Evolutionary conservation across 2,797 vertebrate genomes (phyloP), one percentile per base, ranked within the genome.

Genomic region (Myotis pilosus): DNA sequence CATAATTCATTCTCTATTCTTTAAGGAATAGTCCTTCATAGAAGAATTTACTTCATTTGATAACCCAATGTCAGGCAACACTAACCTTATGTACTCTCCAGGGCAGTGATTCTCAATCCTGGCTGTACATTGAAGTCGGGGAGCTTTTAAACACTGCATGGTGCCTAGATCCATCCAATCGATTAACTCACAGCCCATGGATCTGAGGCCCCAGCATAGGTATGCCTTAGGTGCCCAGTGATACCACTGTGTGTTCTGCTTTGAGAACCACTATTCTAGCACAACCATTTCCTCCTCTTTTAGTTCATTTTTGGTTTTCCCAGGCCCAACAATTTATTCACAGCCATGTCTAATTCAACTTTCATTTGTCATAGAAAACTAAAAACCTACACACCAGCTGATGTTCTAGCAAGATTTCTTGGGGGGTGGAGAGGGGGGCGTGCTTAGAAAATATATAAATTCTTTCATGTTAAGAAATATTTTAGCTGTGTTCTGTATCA

Each of bases 381-480:
- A 47, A 89, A 93, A 93, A 12, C 36, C 9, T 75, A 4, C 1
- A 79, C 22, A 36, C 57, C 33, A 76, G 66, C n/a, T 94, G 79
- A 53, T 9, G 69, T 92, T 94, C 87, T 81, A 90, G 89, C 30
- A 83, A 25, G n/a, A 74, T 71, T 94, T 85, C 74, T 83, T 30
- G n/a, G n/a, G n/a, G n/a, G n/a, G n/a, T n/a, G n/a, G n/a, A n/a
- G n/a, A n/a, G 38, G 8, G 23, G 23, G 20, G 0, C 20, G 8
- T 88, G 33, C 17, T 64, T 79, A 92, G 83, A 86, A 86, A 95
- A 74, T 10, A 25, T 88, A 69, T 79, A 19, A 6, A 81, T 82
- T 79, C 30, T 64, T 84, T 30, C 92, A 30, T 23, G 75, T 86
- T 64, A 89, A 90, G 75, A 92, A 87, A 95, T 51, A 75, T 94